These are phyloP conservation scores for Epinephelus fuscoguttatus DNA, from an alignment of 2,113 vertebrate species.

Conservation along the genomic window DNA sequence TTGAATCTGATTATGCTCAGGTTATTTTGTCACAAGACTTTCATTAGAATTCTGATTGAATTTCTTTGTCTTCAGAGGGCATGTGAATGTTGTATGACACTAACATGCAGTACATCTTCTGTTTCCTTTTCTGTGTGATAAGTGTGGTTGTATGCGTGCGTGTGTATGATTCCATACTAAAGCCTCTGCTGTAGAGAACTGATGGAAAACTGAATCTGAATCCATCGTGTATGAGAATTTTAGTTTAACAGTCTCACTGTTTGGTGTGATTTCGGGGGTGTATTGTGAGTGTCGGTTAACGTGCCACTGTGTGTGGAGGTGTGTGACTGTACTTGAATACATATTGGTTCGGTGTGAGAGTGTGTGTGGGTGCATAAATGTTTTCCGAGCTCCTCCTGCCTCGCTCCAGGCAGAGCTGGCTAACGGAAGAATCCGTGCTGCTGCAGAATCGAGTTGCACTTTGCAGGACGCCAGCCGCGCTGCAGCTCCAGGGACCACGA, in stretches of 20 bases:
- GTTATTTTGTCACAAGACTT: constrained; percentile 1
- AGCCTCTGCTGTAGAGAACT: constrained; percentile 20
- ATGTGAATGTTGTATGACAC: neutral
- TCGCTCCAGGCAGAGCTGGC: constrained; percentile 77
- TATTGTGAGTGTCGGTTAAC: constrained; percentile 69
- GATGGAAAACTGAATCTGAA: constrained; percentile 53
- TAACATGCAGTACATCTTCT: neutral
- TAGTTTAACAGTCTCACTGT: constrained; percentile 60
- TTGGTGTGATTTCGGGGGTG: constrained; percentile 77
- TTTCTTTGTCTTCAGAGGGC: neutral
- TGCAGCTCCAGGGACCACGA: constrained; percentile 63
- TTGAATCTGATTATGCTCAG: constrained; percentile 20
- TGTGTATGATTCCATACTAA: constrained; percentile 43
- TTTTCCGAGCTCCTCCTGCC: constrained; percentile 75
- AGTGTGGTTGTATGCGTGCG: constrained; percentile 8
- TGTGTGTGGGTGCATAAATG: constrained; percentile 83
- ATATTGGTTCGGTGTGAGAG: constrained; percentile 75
- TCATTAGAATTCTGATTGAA: neutral
- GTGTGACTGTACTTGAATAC: constrained; percentile 81
- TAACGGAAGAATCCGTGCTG: constrained; percentile 79
- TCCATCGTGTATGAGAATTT: constrained; percentile 61
- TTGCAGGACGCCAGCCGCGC: constrained; percentile 68
- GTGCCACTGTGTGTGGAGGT: constrained; percentile 79
- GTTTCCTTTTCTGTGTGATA: neutral
- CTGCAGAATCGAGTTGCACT: constrained; percentile 78